phyloP scores from a whole-genome alignment of 2,113 vertebrate species.

The Callionymus lyra region DNA sequence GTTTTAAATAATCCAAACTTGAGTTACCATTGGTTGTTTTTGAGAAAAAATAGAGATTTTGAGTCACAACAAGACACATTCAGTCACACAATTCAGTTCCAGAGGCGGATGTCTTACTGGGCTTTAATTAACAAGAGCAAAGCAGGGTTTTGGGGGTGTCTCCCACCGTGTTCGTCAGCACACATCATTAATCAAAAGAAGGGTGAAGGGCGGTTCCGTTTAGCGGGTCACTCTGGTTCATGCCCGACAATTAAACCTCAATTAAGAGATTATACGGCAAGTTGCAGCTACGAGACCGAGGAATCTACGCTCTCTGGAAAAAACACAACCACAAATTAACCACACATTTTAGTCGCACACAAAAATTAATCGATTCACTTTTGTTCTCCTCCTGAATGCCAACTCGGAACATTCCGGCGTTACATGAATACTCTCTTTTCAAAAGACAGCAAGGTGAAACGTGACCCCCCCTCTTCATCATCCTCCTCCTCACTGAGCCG shows the following conservation, averaged over 20 bases:
- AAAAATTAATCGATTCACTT: no score
- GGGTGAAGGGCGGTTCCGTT: slow-evolving; percentile 51
- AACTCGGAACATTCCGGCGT: background rate
- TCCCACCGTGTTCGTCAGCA: slow-evolving; percentile 64
- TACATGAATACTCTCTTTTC: slow-evolving; percentile 34
- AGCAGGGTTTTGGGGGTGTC: slow-evolving; percentile 47
- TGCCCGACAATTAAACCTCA: slow-evolving; percentile 68
- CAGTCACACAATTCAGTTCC: no score
- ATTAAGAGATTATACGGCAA: slow-evolving; percentile 63
- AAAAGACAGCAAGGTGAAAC: slow-evolving; percentile 49
- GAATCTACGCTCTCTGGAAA: background rate
- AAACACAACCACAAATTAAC: no score
- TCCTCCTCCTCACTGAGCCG: slow-evolving; percentile 10
- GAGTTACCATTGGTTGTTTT: no score
- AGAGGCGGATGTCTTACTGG: no score
- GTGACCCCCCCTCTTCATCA: slow-evolving; percentile 16
- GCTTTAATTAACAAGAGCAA: slow-evolving; percentile 32
- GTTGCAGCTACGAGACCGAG: slow-evolving; percentile 2
- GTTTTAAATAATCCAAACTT: no score
- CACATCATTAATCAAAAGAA: slow-evolving; percentile 66
- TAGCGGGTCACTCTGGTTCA: slow-evolving; percentile 64
- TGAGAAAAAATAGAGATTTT: no score
- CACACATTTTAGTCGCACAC: no score
- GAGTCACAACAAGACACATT: no score
- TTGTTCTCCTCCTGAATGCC: no score